phyloP scores from a whole-genome alignment of 1,140 invertebrate genomes.

The Antheraea mylitta region DNA sequence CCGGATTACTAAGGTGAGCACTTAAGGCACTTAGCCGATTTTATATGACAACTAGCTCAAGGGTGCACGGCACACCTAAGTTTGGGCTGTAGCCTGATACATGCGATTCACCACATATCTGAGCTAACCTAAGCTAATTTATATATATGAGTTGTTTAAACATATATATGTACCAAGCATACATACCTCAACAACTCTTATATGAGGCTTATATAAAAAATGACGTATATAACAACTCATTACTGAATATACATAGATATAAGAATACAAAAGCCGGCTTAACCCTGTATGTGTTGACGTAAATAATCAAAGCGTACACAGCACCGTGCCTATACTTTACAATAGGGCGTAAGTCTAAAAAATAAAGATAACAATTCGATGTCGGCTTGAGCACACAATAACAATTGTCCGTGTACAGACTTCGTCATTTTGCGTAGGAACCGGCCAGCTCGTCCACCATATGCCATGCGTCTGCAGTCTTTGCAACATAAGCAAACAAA shows the following conservation, averaged over 20 bases:
- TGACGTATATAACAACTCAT: no score
- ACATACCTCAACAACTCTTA: no score
- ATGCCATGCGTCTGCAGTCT: slow-evolving; percentile 53
- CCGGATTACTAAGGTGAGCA: no score
- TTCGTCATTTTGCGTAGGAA: slow-evolving; percentile 64
- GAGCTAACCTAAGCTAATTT: no score
- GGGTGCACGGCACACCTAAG: no score
- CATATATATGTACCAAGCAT: no score
- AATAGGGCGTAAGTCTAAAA: slow-evolving; percentile 30
- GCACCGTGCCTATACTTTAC: background rate
- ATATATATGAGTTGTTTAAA: no score
- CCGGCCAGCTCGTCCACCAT: slow-evolving; percentile 35
- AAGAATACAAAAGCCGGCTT: background rate
- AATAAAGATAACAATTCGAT: slow-evolving; percentile 30
- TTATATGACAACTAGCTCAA: no score
- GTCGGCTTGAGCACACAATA: slow-evolving; percentile 50
- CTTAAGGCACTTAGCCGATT: no score
- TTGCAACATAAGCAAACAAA: slow-evolving; percentile 27
- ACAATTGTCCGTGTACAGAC: slow-evolving; percentile 56
- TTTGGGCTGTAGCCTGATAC: no score
- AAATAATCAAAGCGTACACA: background rate
- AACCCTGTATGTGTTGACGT: background rate
- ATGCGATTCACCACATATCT: no score
- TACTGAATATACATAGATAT: background rate
- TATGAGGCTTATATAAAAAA: no score